Evolutionary conservation across 2,113 vertebrate species (phyloP).

Genomic region (Corvus moneduloides): DNA sequence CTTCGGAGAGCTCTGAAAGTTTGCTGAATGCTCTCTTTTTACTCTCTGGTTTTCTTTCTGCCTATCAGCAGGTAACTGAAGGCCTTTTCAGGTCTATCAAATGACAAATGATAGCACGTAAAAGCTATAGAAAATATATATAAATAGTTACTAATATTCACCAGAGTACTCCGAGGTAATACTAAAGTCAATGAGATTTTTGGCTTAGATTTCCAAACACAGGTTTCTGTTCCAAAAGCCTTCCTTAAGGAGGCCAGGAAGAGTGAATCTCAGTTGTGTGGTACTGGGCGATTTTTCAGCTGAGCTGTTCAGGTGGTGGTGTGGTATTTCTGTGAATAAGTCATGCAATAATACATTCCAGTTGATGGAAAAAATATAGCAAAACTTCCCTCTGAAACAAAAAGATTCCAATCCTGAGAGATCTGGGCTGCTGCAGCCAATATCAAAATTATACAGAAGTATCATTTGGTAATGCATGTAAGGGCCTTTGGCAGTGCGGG

Average conservation of each 20-base stretch:
- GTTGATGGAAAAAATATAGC: background rate
- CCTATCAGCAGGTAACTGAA: background rate
- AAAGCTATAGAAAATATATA: background rate
- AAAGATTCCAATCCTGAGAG: background rate
- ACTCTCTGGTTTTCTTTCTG: background rate
- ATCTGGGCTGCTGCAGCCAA: background rate
- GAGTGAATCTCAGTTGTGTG: background rate
- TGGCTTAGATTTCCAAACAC: background rate
- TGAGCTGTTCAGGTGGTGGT: background rate
- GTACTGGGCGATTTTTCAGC: background rate
- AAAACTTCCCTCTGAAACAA: background rate
- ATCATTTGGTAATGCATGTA: background rate
- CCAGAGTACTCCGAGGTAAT: background rate
- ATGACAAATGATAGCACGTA: background rate
- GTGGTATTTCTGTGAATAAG: background rate
- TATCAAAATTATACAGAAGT: background rate
- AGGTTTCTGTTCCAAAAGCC: background rate
- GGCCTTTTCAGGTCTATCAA: background rate
- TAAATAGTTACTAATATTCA: background rate
- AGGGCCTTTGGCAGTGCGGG: background rate
- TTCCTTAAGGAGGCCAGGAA: background rate
- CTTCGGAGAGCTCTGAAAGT: background rate
- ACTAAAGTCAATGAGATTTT: background rate
- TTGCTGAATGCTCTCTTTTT: background rate
- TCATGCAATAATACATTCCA: background rate